Evolutionary conservation across 2,797 vertebrate species (phyloP).

Genomic region (Atherinosoma microstoma): DNA sequence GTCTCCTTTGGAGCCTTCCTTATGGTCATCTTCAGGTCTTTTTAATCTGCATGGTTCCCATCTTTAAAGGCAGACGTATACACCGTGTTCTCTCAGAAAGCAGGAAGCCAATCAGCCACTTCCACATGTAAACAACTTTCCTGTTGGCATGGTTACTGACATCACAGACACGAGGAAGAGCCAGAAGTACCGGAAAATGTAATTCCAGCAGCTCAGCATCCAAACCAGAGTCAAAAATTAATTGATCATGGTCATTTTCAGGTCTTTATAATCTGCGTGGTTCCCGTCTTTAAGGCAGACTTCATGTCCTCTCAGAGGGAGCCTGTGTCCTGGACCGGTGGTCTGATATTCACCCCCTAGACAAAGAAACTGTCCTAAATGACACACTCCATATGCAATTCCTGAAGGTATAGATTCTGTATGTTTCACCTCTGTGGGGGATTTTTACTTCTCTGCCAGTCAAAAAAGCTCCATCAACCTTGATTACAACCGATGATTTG

Average conservation of each 20-base stretch:
- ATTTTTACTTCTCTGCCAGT: not conserved
- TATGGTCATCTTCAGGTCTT: not conserved
- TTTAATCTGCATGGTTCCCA: not conserved
- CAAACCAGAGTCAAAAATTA: too few species aligned
- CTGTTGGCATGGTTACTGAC: too few species aligned
- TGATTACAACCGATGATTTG: not conserved
- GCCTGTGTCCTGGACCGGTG: not conserved
- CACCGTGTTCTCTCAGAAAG: not conserved
- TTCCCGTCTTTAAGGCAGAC: not conserved
- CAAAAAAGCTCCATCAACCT: not conserved
- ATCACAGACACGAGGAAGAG: too few species aligned
- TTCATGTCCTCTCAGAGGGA: not conserved
- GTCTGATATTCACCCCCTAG: not conserved
- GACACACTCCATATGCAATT: not conserved
- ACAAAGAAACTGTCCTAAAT: not conserved
- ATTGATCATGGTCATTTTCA: not conserved
- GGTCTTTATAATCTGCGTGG: not conserved
- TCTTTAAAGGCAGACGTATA: not conserved
- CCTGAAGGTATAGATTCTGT: not conserved
- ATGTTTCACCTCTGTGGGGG: not conserved
- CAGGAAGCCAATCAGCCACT: too few species aligned
- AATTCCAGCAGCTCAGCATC: too few species aligned
- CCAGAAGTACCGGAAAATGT: too few species aligned
- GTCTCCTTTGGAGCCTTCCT: not conserved
- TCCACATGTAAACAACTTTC: too few species aligned